Evolutionary conservation across 2,888 invertebrate genomes (phyloP).

Genomic region (Drosophila neotestacea): DNA sequence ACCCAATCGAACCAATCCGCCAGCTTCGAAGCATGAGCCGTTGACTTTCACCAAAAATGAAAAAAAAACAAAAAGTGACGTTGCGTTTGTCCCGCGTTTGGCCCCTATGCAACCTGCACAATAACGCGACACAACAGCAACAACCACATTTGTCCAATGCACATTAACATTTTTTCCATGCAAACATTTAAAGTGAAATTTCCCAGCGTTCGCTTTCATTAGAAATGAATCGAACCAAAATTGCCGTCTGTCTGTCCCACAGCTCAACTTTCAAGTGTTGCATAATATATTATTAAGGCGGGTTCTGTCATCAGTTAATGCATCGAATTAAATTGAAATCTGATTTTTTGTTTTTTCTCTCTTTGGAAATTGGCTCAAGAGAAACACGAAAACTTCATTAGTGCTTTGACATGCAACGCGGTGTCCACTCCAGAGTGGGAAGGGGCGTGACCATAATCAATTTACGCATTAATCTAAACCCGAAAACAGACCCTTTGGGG

Average conservation of each 20-base stretch:
- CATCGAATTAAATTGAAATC: conserved; percentile 27
- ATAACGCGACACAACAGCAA: conserved; percentile 40
- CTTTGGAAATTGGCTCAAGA: conserved; percentile 26
- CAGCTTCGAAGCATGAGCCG: conserved; percentile 12
- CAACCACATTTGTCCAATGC: conserved; percentile 69
- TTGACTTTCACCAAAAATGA: conserved; percentile 75
- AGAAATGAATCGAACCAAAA: conserved; percentile 61
- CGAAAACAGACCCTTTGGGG: conserved; percentile 33
- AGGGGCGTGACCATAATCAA: conserved; percentile 52
- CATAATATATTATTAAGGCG: conserved; percentile 48
- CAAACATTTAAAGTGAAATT: conserved; percentile 74
- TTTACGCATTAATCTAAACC: conserved; percentile 62
- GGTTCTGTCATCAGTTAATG: conserved; percentile 52
- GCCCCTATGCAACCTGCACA: conserved; percentile 67
- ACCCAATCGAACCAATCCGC: conserved; percentile 38
- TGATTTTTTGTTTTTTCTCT: conserved; percentile 5
- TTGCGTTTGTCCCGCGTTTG: conserved; percentile 51
- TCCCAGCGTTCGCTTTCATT: conserved; percentile 76
- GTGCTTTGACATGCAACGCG: conserved; percentile 37
- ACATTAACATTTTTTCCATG: conserved; percentile 69
- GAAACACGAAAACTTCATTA: conserved; percentile 73
- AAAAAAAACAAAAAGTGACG: conserved; percentile 57
- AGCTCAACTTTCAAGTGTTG: conserved; percentile 30
- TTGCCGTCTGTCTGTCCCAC: not conserved
- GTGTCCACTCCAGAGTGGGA: conserved; percentile 12